Conservation (phyloP, 2,888 invertebrate genomes). For the Camponotus fellah region DNA sequence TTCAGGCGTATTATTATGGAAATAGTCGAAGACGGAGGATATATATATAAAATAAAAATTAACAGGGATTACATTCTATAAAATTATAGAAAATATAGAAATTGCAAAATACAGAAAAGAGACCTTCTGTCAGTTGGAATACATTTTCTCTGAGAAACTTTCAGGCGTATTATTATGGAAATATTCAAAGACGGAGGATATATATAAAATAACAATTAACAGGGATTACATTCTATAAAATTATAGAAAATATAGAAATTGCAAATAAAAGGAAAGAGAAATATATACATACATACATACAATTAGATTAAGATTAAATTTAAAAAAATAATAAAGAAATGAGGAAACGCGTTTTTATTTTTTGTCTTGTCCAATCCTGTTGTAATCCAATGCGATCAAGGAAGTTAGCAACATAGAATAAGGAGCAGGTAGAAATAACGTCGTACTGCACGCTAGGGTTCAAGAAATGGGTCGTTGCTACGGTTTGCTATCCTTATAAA, state of each 20-base stretch:
- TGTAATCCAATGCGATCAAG: slow-evolving; percentile 3
- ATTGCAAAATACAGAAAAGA: not conserved
- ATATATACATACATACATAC: not conserved
- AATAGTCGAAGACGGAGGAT: not conserved
- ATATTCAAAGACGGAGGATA: not conserved
- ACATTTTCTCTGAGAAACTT: not conserved
- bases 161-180: not conserved
- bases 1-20: not conserved
- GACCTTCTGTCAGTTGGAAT: slow-evolving; percentile 4
- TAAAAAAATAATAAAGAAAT: not conserved
- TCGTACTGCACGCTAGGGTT: not conserved
- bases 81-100: slow-evolving; percentile 8
- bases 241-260: slow-evolving; percentile 3
- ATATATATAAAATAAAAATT: not conserved
- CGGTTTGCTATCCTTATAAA: no score
- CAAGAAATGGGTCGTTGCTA: not conserved
- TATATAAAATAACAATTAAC: not conserved
- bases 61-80: not conserved
- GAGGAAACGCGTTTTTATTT: slow-evolving; percentile 10
- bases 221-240: slow-evolving; percentile 7
- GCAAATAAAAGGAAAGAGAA: not conserved
- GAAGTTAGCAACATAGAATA: not conserved
- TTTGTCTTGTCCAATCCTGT: not conserved
- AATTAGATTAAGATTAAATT: not conserved
- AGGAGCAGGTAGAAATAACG: not conserved